These are phyloP conservation scores for Pangasius larnaudii DNA, from an alignment of 2,797 vertebrate species.

Conservation along the genomic window DNA sequence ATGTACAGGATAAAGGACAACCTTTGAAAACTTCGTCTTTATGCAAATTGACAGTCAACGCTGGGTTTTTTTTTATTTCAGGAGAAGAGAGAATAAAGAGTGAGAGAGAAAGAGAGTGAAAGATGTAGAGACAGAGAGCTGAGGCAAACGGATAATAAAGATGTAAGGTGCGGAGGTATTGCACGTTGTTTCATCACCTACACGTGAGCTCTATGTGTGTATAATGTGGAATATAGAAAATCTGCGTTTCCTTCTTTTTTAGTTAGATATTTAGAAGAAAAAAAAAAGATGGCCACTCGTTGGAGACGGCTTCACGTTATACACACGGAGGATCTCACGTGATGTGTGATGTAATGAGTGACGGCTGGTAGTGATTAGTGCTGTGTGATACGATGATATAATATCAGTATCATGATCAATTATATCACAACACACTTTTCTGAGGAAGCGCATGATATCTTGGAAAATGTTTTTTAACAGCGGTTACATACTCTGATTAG, in stretches of 20 bases:
- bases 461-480: too few species aligned
- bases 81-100: neutral
- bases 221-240: neutral
- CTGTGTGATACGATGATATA: too few species aligned
- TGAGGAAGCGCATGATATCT: too few species aligned
- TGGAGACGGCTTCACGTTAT: neutral
- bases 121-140: neutral
- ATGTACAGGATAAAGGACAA: neutral
- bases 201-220: neutral
- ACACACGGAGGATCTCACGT: neutral
- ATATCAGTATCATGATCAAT: too few species aligned
- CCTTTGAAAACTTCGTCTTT: neutral
- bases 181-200: conserved; percentile 48
- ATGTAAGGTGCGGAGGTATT: conserved; percentile 33
- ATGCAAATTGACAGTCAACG: neutral
- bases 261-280: neutral
- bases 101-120: neutral
- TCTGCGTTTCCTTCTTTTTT: neutral
- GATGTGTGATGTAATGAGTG: neutral
- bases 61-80: neutral
- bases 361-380: too few species aligned
- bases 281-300: neutral
- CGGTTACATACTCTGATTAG: too few species aligned
- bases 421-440: too few species aligned
- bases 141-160: conserved; percentile 31